These are phyloP conservation scores for Anthopleura sola DNA, from an alignment of 64 coral and sea anemone species.

Conservation along the genomic window DNA sequence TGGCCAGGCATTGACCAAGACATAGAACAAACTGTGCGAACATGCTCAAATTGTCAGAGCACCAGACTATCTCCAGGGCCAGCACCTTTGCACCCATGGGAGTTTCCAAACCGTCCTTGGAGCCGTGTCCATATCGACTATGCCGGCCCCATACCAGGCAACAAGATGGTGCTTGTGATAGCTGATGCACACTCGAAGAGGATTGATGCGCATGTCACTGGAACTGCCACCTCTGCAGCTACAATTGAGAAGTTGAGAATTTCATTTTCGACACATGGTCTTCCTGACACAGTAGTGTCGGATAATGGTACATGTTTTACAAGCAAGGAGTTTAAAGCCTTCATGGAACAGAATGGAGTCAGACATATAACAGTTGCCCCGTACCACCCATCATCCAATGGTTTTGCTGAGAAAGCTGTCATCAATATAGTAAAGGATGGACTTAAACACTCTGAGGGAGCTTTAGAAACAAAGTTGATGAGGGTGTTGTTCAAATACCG, in stretches of 20 bases:
- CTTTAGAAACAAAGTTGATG: conserved; percentile 8
- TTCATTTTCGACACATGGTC: conserved; percentile 16
- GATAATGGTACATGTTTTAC: conserved; percentile 37
- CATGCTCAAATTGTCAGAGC: neutral
- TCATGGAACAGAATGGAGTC: conserved; percentile 35
- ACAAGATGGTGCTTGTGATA: conserved; percentile 15
- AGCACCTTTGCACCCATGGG: conserved; percentile 1
- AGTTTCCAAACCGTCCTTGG: neutral
- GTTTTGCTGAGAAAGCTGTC: neutral
- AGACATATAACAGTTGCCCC: no score
- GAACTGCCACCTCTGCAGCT: neutral
- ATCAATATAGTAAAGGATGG: conserved; percentile 8
- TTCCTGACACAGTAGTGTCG: conserved; percentile 26
- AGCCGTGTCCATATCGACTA: conserved; percentile 22
- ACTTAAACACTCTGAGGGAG: neutral
- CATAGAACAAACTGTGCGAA: neutral
- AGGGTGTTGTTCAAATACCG: conserved; percentile 24
- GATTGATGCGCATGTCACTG: conserved; percentile 6
- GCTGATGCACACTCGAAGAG: conserved; percentile 31
- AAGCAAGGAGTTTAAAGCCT: conserved; percentile 34
- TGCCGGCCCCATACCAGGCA: neutral
- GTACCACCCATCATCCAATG: neutral
- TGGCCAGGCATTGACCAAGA: conserved; percentile 22
- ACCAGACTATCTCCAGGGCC: conserved; percentile 1
- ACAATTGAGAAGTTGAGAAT: conserved; percentile 20